A percentile compares a stretch with the other conserved stretches of the same genome.
Conservation (phyloP, 2,888 invertebrate genomes). For the Ophion slaviceki region DNA sequence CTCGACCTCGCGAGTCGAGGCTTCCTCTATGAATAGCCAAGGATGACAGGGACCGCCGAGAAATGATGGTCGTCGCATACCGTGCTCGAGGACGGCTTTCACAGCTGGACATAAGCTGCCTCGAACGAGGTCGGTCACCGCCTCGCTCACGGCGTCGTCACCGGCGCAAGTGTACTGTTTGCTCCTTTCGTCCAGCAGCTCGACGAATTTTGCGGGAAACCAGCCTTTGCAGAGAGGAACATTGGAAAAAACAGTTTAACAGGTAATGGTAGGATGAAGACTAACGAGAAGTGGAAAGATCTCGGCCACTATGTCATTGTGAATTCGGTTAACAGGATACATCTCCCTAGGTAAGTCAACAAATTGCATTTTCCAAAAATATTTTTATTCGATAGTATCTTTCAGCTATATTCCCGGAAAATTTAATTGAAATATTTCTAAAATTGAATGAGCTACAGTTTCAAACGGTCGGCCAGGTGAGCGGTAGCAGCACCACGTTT, state of each 20-base stretch:
- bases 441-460: too few species aligned
- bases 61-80: slow-evolving; percentile 95
- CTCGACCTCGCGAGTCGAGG: slow-evolving; percentile 97
- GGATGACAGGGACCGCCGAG: slow-evolving; percentile 97
- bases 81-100: slow-evolving; percentile 97
- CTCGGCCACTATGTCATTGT: too few species aligned
- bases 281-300: too few species aligned
- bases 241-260: background rate
- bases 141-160: slow-evolving; percentile 98
- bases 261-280: background rate
- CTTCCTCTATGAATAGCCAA: slow-evolving; percentile 99
- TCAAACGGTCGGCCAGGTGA: too few species aligned
- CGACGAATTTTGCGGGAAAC: slow-evolving; percentile 99
- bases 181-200: slow-evolving; percentile 97
- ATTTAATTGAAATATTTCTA: too few species aligned
- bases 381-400: too few species aligned
- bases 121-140: slow-evolving; percentile 97
- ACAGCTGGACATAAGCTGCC: slow-evolving; percentile 97
- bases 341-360: too few species aligned
- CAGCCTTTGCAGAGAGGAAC: slow-evolving; percentile 86
- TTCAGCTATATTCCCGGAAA: too few species aligned
- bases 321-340: too few species aligned
- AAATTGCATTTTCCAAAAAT: too few species aligned
- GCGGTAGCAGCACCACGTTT: too few species aligned
- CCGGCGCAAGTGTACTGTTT: slow-evolving; percentile 96